Evolutionary conservation across 2,797 vertebrate species (phyloP).

Genomic region (Manis javanica): DNA sequence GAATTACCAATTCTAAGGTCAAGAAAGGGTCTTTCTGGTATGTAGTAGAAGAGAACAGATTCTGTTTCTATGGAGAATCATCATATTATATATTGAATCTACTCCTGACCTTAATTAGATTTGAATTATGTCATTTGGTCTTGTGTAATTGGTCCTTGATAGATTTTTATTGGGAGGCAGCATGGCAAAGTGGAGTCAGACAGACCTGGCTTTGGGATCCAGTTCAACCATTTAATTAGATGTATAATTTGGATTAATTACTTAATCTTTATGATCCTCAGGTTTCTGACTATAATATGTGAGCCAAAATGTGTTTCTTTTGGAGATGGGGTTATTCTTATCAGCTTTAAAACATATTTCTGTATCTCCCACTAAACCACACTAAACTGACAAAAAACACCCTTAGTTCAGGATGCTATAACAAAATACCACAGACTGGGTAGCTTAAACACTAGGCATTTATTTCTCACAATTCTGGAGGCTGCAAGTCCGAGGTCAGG

Average conservation of each 20-base stretch:
- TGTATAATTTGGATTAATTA: neutral
- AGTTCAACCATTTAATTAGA: neutral
- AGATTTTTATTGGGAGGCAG: neutral
- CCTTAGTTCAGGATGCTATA: neutral
- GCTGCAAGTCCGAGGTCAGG: neutral
- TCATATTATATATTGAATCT: neutral
- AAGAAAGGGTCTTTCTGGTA: neutral
- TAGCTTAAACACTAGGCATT: neutral
- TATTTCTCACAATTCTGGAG: neutral
- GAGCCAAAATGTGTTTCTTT: constrained; percentile 23
- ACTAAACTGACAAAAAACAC: neutral
- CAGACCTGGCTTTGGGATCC: neutral
- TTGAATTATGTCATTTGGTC: neutral
- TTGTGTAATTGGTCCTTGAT: neutral
- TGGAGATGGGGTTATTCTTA: neutral
- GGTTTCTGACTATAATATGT: constrained; percentile 4
- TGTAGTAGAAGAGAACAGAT: neutral
- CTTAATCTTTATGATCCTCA: neutral
- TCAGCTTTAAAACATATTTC: constrained; percentile 30
- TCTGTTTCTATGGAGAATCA: neutral
- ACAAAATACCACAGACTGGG: neutral
- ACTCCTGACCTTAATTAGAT: neutral
- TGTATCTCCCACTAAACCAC: neutral
- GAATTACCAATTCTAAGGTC: neutral
- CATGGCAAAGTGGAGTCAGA: neutral